Evolutionary conservation across 2,113 vertebrate genomes (phyloP).

Genomic region (Callocephalon fimbriatum): DNA sequence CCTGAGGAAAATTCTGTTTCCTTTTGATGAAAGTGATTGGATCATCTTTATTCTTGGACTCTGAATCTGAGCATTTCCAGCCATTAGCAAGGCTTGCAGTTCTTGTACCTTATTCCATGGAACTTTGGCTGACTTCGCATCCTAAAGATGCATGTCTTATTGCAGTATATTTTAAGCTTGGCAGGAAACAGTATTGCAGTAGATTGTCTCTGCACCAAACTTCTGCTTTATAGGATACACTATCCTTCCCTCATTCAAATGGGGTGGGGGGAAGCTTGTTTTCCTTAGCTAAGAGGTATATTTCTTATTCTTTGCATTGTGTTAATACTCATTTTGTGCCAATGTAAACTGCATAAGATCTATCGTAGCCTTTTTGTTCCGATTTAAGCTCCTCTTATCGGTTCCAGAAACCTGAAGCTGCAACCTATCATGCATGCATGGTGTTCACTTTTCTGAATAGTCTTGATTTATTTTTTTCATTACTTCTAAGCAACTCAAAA

Average conservation of each 20-base stretch:
- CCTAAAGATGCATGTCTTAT: slow-evolving; percentile 44
- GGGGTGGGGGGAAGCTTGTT: background rate
- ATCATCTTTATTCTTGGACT: slow-evolving; percentile 15
- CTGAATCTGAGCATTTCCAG: background rate
- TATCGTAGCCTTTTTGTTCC: background rate
- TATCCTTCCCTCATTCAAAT: background rate
- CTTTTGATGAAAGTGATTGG: background rate
- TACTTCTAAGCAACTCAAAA: background rate
- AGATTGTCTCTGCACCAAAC: slow-evolving; percentile 34
- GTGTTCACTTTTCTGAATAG: background rate
- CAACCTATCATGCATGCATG: background rate
- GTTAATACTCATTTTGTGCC: background rate
- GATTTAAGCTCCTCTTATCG: background rate
- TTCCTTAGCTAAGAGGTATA: background rate
- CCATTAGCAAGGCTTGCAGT: slow-evolving; percentile 26
- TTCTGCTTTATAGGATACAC: background rate
- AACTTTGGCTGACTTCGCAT: slow-evolving; percentile 51
- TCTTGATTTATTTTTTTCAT: background rate
- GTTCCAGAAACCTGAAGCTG: background rate
- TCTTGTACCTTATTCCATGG: slow-evolving; percentile 31
- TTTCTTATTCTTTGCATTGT: background rate
- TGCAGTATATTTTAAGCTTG: slow-evolving; percentile 54
- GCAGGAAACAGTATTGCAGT: slow-evolving; percentile 53
- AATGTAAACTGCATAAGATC: background rate
- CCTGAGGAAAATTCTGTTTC: slow-evolving; percentile 7